Conservation (phyloP, 2,113 vertebrate genomes). For the Hydrolagus affinis region DNA sequence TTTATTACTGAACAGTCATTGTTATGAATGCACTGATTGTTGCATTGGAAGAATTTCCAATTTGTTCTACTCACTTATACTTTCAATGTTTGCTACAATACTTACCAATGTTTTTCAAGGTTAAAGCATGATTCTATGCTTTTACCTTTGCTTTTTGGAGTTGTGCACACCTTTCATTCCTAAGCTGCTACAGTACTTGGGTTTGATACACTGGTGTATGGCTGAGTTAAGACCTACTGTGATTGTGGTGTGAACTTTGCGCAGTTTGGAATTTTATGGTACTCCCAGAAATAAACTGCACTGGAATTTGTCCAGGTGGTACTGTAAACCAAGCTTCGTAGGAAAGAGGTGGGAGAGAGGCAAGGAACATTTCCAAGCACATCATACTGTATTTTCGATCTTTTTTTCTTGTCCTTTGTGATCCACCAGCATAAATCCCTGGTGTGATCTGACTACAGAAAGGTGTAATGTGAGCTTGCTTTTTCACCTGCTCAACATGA, state of each 20-base stretch:
- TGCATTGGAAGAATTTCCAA: too few relatives aligned
- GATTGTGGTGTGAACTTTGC: not conserved
- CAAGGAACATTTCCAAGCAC: not conserved
- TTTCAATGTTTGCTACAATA: too few relatives aligned
- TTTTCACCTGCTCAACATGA: not conserved
- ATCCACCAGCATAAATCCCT: not conserved
- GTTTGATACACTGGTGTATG: not conserved
- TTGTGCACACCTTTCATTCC: too few relatives aligned
- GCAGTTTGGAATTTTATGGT: not conserved
- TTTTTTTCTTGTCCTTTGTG: too few relatives aligned
- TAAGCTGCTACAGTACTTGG: not conserved
- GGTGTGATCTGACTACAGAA: not conserved
- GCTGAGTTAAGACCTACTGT: not conserved
- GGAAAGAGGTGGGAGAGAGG: too few relatives aligned
- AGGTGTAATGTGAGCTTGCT: too few relatives aligned
- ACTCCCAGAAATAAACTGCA: not conserved
- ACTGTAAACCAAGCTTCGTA: not conserved
- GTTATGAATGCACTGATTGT: too few relatives aligned
- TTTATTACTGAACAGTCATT: too few relatives aligned
- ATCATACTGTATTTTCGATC: not conserved
- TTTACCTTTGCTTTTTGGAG: too few relatives aligned
- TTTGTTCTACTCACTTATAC: too few relatives aligned
- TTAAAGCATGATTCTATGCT: too few relatives aligned
- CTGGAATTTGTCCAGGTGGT: not conserved
- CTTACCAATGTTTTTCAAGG: too few relatives aligned